Percentiles rank a stretch among this genome's conserved stretches.
phyloP scores from a whole-genome alignment of 2,888 invertebrate species.

The Drosophila fungiperda region DNA sequence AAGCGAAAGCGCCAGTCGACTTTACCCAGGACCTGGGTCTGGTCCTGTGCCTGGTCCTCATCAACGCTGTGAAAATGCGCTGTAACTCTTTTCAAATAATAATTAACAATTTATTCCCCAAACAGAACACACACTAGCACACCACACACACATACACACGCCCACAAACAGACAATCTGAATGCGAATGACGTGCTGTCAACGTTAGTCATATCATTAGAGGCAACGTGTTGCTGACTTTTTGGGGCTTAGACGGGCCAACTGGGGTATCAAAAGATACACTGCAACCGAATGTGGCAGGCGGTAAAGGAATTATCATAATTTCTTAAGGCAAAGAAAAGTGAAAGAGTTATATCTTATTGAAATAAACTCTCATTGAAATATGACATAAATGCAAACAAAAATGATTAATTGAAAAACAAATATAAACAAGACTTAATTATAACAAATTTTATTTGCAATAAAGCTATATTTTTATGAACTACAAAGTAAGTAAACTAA shows the following conservation, averaged over 20 bases:
- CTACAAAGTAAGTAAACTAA: not conserved
- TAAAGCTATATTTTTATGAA: not conserved
- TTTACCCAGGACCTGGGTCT: not conserved
- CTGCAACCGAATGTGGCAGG: conserved; percentile 30
- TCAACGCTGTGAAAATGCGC: conserved; percentile 51
- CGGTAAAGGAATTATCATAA: not conserved
- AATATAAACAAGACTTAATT: not conserved
- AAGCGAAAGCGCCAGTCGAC: conserved; percentile 54
- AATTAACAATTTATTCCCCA: conserved; percentile 81
- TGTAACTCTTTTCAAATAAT: conserved; percentile 82
- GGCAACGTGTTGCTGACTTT: conserved; percentile 81
- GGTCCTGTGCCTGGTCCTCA: conserved; percentile 29
- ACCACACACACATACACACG: conserved; percentile 20
- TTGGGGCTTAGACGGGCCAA: conserved; percentile 51
- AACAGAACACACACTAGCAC: conserved; percentile 56
- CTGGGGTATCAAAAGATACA: conserved; percentile 63
- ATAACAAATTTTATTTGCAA: not conserved
- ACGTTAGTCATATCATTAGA: conserved; percentile 82
- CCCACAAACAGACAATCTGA: conserved; percentile 62
- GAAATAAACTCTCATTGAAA: not conserved
- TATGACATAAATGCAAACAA: not conserved
- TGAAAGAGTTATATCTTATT: not conserved
- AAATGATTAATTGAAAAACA: not conserved
- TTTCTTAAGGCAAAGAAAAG: not conserved
- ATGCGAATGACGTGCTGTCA: conserved; percentile 74